phyloP scores from a whole-genome alignment of 2,797 vertebrate genomes.

The Podarcis lilfordi region DNA sequence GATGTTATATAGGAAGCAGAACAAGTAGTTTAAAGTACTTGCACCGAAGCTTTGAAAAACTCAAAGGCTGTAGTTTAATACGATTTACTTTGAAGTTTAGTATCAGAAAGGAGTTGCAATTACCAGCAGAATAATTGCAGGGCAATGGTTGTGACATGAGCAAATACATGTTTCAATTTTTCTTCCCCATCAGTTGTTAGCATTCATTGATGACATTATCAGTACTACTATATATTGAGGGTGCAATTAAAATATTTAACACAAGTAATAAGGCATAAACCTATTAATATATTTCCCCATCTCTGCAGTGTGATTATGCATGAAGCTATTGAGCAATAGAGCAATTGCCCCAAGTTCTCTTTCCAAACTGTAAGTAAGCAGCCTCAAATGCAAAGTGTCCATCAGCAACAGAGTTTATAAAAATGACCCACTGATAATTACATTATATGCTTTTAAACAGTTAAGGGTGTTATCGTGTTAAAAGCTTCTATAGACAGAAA shows the following conservation, averaged over 20 bases:
- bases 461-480: not conserved
- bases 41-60: not conserved
- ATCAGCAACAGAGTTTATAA: slow-evolving; percentile 34
- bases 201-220: not conserved
- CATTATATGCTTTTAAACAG: not conserved
- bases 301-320: slow-evolving; percentile 36
- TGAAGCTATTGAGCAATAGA: slow-evolving; percentile 30
- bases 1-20: not conserved
- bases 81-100: not conserved
- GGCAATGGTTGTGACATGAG: not conserved
- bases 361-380: slow-evolving; percentile 22
- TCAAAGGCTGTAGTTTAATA: slow-evolving; percentile 2
- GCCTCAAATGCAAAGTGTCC: slow-evolving; percentile 51
- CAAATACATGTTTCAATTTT: not conserved
- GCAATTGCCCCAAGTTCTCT: slow-evolving; percentile 45
- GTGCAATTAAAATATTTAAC: slow-evolving; percentile 34
- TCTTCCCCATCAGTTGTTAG: not conserved
- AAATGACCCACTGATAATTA: not conserved
- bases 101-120: accelerated
- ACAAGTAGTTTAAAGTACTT: not conserved
- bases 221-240: slow-evolving; percentile 27
- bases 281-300: slow-evolving; percentile 38
- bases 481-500: slow-evolving; percentile 4
- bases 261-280: slow-evolving; percentile 62
- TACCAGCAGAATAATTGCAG: not conserved